Percentiles rank a stretch among this genome's conserved stretches.
phyloP scores from a whole-genome alignment of 2,113 vertebrate species.

The Pongo pygmaeus region DNA sequence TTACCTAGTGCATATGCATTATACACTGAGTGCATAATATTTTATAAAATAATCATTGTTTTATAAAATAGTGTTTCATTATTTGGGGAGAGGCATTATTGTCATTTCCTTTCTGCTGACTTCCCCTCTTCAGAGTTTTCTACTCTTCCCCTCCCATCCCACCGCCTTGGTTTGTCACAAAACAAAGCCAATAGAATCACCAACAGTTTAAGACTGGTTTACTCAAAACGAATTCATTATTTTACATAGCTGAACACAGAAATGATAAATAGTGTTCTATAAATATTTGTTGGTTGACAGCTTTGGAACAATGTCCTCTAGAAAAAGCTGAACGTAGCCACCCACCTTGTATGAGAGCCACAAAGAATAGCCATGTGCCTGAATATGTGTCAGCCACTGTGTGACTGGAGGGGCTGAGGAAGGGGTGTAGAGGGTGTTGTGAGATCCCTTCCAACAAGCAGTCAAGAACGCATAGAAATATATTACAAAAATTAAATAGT shows the following conservation, averaged over 20 bases:
- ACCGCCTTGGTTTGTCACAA: neutral
- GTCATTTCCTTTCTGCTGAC: neutral
- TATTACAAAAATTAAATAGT: neutral
- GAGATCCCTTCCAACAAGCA: neutral
- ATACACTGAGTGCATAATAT: neutral
- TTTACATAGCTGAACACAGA: neutral
- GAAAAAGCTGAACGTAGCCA: neutral
- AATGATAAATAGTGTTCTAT: neutral
- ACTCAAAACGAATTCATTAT: neutral
- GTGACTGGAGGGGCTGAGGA: neutral
- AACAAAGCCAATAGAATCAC: neutral
- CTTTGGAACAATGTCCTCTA: neutral
- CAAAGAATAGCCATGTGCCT: too few species aligned
- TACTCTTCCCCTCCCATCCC: too few species aligned
- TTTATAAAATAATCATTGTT: neutral
- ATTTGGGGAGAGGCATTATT: neutral
- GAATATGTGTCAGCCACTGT: neutral
- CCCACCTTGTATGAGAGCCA: neutral
- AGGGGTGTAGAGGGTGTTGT: neutral
- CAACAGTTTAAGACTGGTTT: neutral
- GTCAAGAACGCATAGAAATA: neutral
- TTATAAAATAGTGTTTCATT: neutral
- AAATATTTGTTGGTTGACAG: slow-evolving; percentile 14
- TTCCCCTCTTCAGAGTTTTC: neutral
- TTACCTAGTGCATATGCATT: neutral